A percentile compares a stretch with the other conserved stretches of the same genome.
phyloP scores from a whole-genome alignment of 2,113 vertebrate genomes.

The Saccopteryx leptura region DNA sequence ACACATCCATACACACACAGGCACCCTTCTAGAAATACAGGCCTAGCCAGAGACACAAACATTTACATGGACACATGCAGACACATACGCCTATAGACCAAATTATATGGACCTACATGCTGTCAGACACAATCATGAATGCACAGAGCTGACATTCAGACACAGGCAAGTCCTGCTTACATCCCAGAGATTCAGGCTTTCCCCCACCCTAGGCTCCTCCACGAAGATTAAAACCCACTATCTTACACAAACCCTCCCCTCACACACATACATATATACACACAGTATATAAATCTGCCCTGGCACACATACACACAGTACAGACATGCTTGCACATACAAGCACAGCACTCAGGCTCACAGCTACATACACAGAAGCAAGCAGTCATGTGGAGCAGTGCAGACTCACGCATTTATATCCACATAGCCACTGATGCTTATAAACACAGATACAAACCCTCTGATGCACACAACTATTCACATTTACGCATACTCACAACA shows the following conservation, averaged over 20 bases:
- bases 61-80: constrained; percentile 12
- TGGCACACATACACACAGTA: constrained; percentile 10
- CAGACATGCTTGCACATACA: neutral
- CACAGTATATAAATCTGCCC: neutral
- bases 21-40: constrained; percentile 53
- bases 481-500: constrained; percentile 23
- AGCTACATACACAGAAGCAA: constrained; percentile 20
- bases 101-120: neutral
- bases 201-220: neutral
- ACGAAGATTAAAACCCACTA: constrained; percentile 24
- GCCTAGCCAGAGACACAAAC: constrained; percentile 11
- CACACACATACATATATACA: neutral
- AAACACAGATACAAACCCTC: constrained; percentile 23
- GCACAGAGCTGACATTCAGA: constrained; percentile 30
- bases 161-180: constrained; percentile 14
- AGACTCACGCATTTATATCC: constrained; percentile 4
- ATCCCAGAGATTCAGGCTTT: constrained; percentile 22
- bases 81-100: constrained; percentile 12
- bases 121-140: constrained; percentile 47
- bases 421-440: constrained; percentile 8
- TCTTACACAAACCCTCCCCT: constrained; percentile 29
- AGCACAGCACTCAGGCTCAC: neutral
- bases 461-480: constrained; percentile 9
- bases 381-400: constrained; percentile 29
- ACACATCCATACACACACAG: neutral